Evolutionary conservation across 2,113 vertebrate genomes (phyloP).

Genomic region (Myotis brandtii): DNA sequence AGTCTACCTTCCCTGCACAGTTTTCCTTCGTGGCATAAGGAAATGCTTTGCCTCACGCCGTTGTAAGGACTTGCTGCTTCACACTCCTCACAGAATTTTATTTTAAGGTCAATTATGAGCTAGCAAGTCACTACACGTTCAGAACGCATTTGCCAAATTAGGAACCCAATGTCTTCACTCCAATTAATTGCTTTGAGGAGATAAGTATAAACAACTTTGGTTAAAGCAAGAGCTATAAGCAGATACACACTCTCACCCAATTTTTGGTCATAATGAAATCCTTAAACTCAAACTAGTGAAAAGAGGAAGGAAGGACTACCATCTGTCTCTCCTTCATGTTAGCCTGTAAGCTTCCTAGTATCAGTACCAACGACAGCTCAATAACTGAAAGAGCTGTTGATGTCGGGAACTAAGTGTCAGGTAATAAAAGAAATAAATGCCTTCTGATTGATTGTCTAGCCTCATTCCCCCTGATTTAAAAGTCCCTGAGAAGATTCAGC

Average conservation of each 20-base stretch:
- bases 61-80: conserved; percentile 16
- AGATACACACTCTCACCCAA: neutral
- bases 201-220: conserved; percentile 26
- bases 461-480: neutral
- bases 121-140: conserved; percentile 67
- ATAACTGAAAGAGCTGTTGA: neutral
- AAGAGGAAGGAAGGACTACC: conserved; percentile 40
- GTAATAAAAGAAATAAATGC: neutral
- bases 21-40: neutral
- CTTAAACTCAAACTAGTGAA: conserved; percentile 47
- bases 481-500: neutral
- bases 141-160: conserved; percentile 69
- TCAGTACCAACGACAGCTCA: neutral
- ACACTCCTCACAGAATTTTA: neutral
- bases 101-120: conserved; percentile 69
- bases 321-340: neutral
- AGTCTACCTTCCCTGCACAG: neutral
- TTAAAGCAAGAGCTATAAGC: neutral
- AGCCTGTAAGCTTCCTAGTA: neutral
- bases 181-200: conserved; percentile 67
- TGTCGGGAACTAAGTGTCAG: neutral
- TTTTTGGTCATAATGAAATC: conserved; percentile 17
- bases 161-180: conserved; percentile 44
- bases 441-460: neutral
- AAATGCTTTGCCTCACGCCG: neutral